Evolutionary conservation across 2,888 invertebrate genomes (phyloP).

Genomic region (Noctua janthe): DNA sequence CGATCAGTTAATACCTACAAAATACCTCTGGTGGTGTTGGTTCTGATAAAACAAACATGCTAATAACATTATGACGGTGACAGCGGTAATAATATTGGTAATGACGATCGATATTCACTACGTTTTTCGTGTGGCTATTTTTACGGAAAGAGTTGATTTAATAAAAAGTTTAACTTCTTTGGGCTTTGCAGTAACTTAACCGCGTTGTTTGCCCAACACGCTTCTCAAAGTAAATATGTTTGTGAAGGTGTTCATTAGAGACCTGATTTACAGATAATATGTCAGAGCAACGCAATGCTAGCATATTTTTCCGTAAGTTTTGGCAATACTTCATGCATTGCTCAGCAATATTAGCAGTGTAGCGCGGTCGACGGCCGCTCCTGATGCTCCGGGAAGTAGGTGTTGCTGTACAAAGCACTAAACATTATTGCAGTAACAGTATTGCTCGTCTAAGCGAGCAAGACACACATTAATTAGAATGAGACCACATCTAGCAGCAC

Average conservation of each 20-base stretch:
- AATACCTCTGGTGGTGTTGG: background rate
- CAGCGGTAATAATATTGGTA: background rate
- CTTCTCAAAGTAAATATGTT: background rate
- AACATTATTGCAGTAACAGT: background rate
- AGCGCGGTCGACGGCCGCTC: background rate
- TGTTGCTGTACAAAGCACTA: background rate
- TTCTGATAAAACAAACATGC: background rate
- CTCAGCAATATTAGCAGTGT: background rate
- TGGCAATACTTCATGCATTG: background rate
- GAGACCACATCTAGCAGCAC: background rate
- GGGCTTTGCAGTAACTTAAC: background rate
- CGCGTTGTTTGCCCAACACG: background rate
- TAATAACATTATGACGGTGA: background rate
- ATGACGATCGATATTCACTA: background rate
- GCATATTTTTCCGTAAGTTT: background rate
- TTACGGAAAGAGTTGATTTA: background rate
- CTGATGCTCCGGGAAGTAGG: background rate
- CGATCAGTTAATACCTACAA: background rate
- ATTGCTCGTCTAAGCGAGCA: background rate
- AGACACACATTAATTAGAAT: background rate
- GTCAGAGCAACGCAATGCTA: background rate
- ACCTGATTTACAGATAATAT: background rate
- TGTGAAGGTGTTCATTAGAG: too few species aligned
- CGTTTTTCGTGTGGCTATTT: background rate
- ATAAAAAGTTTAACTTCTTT: background rate